These are phyloP conservation scores for Macropis europaea DNA, from an alignment of 2,888 invertebrate species.

Conservation along the genomic window DNA sequence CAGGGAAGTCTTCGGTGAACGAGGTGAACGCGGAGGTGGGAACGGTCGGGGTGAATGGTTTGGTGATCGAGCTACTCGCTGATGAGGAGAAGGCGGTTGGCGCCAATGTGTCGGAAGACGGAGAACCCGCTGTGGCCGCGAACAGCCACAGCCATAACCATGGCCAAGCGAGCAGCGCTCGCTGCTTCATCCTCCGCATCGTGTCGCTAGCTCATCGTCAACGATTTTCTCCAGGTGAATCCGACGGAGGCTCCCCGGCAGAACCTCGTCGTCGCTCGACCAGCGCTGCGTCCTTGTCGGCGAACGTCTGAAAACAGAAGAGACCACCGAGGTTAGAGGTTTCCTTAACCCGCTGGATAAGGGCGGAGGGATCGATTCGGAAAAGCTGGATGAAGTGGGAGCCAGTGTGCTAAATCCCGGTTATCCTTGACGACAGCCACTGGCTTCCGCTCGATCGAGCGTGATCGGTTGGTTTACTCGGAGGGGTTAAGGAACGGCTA, in stretches of 20 bases:
- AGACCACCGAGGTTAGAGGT: not conserved
- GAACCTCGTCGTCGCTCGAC: slow-evolving; percentile 4
- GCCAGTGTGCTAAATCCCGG: slow-evolving; percentile 40
- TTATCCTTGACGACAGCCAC: slow-evolving; percentile 61
- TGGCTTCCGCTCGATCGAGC: slow-evolving; percentile 58
- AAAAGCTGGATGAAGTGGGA: slow-evolving; percentile 14
- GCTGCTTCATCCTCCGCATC: slow-evolving; percentile 76
- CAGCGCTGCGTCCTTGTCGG: slow-evolving; percentile 8
- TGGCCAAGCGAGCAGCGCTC: slow-evolving; percentile 75
- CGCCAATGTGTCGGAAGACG: slow-evolving; percentile 60
- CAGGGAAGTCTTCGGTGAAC: slow-evolving; percentile 33
- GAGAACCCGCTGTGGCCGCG: slow-evolving; percentile 70
- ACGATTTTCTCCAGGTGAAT: slow-evolving; percentile 24
- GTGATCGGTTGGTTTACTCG: slow-evolving; percentile 44
- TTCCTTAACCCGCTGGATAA: not conserved
- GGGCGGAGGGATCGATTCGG: slow-evolving; percentile 5
- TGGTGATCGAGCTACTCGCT: slow-evolving; percentile 21
- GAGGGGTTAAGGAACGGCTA: slow-evolving; percentile 41
- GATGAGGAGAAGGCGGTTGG: slow-evolving; percentile 48
- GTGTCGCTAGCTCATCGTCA: slow-evolving; percentile 78
- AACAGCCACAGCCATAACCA: slow-evolving; percentile 78
- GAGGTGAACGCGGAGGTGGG: slow-evolving; percentile 34
- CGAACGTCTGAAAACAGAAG: slow-evolving; percentile 59
- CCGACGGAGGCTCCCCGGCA: slow-evolving; percentile 21
- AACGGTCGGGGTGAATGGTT: slow-evolving; percentile 35